Conservation (phyloP, 2,888 invertebrate genomes). For the Anoplius nigerrimus region DNA sequence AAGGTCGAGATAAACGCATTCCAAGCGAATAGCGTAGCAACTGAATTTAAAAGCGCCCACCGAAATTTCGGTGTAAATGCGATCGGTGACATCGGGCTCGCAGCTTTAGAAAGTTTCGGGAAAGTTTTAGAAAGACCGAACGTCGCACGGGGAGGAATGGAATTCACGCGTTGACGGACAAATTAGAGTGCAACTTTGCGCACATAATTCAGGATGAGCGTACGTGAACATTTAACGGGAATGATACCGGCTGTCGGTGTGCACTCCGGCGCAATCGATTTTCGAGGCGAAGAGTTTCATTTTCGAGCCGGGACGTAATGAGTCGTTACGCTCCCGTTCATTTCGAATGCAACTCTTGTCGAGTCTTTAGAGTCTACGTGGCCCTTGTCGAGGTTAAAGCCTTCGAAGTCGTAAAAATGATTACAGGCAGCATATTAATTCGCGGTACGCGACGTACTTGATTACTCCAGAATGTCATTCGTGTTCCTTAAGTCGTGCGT, state of each 20-base stretch:
- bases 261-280: conserved; percentile 2
- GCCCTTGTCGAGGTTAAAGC: conserved; percentile 56
- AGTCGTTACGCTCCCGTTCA: conserved; percentile 26
- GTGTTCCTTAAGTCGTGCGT: conserved; percentile 1
- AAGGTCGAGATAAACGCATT: too few species aligned
- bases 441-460: conserved; percentile 8
- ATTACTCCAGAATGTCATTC: neutral
- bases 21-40: too few species aligned
- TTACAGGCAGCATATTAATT: conserved; percentile 47
- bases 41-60: too few species aligned
- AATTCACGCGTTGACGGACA: too few species aligned
- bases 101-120: conserved; percentile 3
- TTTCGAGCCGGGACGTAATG: neutral
- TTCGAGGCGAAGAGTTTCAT: too few species aligned
- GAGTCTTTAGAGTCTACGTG: conserved; percentile 37
- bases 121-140: neutral
- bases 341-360: conserved; percentile 48
- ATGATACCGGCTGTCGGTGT: neutral
- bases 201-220: neutral
- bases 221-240: too few species aligned
- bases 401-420: conserved; percentile 50
- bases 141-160: too few species aligned
- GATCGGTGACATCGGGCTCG: neutral
- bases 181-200: too few species aligned
- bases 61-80: too few species aligned